Percentiles rank a stretch among this genome's conserved stretches.
phyloP scores from a whole-genome alignment of 2,888 invertebrate genomes.

The Zygaena filipendulae region DNA sequence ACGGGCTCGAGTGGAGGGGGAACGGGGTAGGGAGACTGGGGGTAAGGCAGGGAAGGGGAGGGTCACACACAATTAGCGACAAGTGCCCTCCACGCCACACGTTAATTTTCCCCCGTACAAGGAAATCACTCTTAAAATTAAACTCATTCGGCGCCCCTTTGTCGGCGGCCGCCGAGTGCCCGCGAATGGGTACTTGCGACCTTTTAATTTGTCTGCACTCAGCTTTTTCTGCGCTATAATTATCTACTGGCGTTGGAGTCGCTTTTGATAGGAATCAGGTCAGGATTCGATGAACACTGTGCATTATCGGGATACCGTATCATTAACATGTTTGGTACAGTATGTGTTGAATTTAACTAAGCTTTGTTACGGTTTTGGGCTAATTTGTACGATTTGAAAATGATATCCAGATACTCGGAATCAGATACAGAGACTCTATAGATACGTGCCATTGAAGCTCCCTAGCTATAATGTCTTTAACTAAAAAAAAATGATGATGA shows the following conservation, averaged over 20 bases:
- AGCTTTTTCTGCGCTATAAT: conserved; percentile 27
- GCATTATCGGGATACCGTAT: too few species aligned
- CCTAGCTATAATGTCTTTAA: too few species aligned
- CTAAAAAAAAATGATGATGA: too few species aligned
- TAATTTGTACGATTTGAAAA: too few species aligned
- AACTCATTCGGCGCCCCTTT: conserved; percentile 35
- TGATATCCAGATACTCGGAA: too few species aligned
- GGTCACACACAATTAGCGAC: conserved; percentile 51
- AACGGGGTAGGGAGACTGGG: conserved; percentile 11
- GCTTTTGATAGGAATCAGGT: conserved; percentile 22
- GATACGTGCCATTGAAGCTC: too few species aligned
- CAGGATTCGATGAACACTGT: too few species aligned
- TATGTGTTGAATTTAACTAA: too few species aligned
- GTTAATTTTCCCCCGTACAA: conserved; percentile 39
- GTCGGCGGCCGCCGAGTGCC: conserved; percentile 19
- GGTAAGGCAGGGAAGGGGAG: conserved; percentile 14
- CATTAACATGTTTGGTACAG: too few species aligned
- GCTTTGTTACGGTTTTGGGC: too few species aligned
- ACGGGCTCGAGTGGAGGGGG: conserved; percentile 19
- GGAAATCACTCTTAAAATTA: conserved; percentile 45
- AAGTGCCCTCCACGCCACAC: conserved; percentile 39
- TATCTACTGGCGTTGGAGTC: conserved; percentile 30
- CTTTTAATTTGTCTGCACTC: conserved; percentile 35
- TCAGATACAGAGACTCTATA: too few species aligned
- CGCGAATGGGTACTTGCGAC: conserved; percentile 22